Evolutionary conservation across 2,797 vertebrate genomes (phyloP).

Genomic region (Micropoecilia bifurca): DNA sequence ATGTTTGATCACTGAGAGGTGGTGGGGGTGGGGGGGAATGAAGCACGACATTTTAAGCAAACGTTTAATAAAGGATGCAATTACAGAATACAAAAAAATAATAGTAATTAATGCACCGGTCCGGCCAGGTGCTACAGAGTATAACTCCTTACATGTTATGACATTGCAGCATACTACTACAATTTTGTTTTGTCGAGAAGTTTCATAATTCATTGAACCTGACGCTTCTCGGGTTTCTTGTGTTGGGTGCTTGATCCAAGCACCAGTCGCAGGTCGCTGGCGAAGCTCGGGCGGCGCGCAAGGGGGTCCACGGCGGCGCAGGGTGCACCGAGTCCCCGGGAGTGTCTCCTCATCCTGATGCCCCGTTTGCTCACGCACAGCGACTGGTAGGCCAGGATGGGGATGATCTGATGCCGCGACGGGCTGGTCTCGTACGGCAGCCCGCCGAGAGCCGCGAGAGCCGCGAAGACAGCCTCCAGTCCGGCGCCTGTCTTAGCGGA

Average conservation of each 20-base stretch:
- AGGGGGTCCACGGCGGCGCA: constrained; percentile 77
- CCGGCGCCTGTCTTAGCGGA: constrained; percentile 77
- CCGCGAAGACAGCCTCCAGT: constrained; percentile 71
- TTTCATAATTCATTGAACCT: constrained; percentile 81
- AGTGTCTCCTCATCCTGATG: constrained; percentile 50
- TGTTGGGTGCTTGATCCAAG: constrained; percentile 77
- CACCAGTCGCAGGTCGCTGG: constrained; percentile 78
- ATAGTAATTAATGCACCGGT: constrained; percentile 62
- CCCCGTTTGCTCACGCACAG: constrained; percentile 58
- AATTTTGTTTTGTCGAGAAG: constrained; percentile 73
- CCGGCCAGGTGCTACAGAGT: constrained; percentile 81
- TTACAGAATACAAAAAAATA: constrained; percentile 15
- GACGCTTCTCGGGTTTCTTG: constrained; percentile 81
- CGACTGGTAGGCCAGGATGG: constrained; percentile 74
- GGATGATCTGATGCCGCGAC: constrained; percentile 70
- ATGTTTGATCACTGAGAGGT: background rate
- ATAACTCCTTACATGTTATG: constrained; percentile 78
- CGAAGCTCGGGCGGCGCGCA: constrained; percentile 80
- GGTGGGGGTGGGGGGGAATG: accelerated
- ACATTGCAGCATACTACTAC: constrained; percentile 80
- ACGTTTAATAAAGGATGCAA: constrained; percentile 33
- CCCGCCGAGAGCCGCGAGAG: constrained; percentile 70
- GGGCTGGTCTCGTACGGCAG: constrained; percentile 78
- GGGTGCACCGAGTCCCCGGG: constrained; percentile 48
- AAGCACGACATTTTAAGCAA: constrained; percentile 17